phyloP scores from a whole-genome alignment of 35 echinoderm and acorn worm species.

The Diadema setosum region DNA sequence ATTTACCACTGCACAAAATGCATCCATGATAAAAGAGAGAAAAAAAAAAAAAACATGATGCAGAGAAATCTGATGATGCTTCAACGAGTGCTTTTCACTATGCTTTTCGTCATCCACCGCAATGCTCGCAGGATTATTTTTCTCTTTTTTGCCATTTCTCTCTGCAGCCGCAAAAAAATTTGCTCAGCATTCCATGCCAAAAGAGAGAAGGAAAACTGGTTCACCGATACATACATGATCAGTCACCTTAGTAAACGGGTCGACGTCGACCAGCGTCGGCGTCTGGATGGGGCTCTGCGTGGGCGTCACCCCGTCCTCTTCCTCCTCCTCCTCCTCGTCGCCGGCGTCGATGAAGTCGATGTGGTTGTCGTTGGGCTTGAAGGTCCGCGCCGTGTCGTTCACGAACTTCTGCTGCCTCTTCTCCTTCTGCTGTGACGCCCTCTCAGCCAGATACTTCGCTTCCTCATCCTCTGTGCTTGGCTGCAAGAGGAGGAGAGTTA shows the following conservation, averaged over 20 bases:
- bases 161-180: too few species aligned
- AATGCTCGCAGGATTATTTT: too few species aligned
- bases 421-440: slow-evolving; percentile 89
- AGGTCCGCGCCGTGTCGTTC: slow-evolving; percentile 24
- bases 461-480: slow-evolving; percentile 84
- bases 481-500: slow-evolving; percentile 13
- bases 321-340: slow-evolving; percentile 26
- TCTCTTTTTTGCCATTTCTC: too few species aligned
- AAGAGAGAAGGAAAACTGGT: slow-evolving; percentile 14
- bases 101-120: too few species aligned
- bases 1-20: too few species aligned
- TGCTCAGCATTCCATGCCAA: slow-evolving; percentile 48
- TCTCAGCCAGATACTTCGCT: slow-evolving; percentile 69
- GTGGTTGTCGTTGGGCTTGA: slow-evolving; percentile 36
- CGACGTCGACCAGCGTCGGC: slow-evolving; percentile 50
- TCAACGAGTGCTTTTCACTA: too few species aligned
- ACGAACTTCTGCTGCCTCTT: slow-evolving; percentile 45
- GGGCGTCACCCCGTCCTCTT: slow-evolving; percentile 37
- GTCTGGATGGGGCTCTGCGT: slow-evolving; percentile 59
- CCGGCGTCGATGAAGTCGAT: slow-evolving; percentile 78
- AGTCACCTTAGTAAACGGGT: slow-evolving; percentile 93
- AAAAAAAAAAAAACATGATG: too few species aligned
- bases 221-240: slow-evolving; percentile 79
- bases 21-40: too few species aligned
- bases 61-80: too few species aligned